These are phyloP conservation scores for Monarcha castaneiventris DNA, from an alignment of 2,113 vertebrate species.

Conservation along the genomic window DNA sequence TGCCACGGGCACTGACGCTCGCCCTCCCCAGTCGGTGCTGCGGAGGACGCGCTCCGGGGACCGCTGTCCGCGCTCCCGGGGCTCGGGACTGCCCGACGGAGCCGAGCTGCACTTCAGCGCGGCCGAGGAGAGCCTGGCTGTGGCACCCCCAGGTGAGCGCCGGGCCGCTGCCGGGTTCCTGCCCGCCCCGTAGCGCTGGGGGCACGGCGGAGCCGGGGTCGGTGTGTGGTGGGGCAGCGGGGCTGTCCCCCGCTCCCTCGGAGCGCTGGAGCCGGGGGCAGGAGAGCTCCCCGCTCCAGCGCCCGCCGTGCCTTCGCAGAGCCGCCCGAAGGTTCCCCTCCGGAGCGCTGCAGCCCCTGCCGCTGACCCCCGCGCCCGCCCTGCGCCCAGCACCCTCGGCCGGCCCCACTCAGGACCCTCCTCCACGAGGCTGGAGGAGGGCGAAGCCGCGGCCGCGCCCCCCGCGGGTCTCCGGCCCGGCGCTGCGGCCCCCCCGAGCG, in stretches of 20 bases:
- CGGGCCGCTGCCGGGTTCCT: accelerated
- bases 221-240: not conserved
- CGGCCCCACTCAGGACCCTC: constrained; percentile 9
- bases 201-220: not conserved
- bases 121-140: not conserved
- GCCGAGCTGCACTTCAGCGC: constrained; percentile 57
- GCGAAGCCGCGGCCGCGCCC: not conserved
- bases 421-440: not conserved
- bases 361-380: not conserved
- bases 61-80: constrained; percentile 78
- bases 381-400: not conserved
- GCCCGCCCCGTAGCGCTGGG: not conserved
- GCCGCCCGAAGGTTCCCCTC: not conserved
- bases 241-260: accelerated
- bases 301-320: not conserved
- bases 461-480: not conserved
- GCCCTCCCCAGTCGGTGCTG: constrained; percentile 71
- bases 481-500: not conserved
- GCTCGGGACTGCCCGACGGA: constrained; percentile 76
- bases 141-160: not conserved
- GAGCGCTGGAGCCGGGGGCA: not conserved
- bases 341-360: not conserved
- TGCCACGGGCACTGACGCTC: accelerated
- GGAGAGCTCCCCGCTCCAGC: not conserved
- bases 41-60: constrained; percentile 86